Evolutionary conservation across 2,797 vertebrate genomes (phyloP).

Genomic region (Halcyon chelicuti): DNA sequence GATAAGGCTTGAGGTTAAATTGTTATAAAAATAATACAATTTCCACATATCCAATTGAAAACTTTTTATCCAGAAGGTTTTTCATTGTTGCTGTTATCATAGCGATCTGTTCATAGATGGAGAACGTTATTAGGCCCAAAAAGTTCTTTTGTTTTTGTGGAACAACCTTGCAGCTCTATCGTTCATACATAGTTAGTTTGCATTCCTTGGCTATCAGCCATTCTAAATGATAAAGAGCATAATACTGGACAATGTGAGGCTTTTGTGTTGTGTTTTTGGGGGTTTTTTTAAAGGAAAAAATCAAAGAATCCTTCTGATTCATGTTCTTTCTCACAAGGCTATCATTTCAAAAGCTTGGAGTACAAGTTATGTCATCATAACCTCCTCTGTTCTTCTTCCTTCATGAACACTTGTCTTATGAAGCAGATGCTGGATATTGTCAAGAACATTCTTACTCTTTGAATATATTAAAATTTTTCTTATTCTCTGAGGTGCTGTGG

Average conservation of each 20-base stretch:
- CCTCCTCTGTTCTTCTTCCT: constrained; percentile 32
- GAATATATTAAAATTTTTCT: not conserved
- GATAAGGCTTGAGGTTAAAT: not conserved
- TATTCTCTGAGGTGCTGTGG: not conserved
- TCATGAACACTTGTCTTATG: constrained; percentile 1
- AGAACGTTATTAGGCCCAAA: not conserved
- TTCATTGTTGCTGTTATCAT: not conserved
- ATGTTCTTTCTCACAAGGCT: constrained; percentile 48
- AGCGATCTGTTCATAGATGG: not conserved
- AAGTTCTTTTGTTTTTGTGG: constrained; percentile 6
- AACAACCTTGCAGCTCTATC: not conserved
- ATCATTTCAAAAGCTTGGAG: constrained; percentile 36
- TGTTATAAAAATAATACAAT: not conserved
- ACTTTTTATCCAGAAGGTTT: not conserved
- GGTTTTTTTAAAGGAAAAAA: not conserved
- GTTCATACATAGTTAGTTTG: not conserved
- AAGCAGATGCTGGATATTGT: not conserved
- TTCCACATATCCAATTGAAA: not conserved
- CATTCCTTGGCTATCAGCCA: constrained; percentile 13
- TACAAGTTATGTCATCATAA: not conserved
- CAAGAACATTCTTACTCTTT: not conserved
- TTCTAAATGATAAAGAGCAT: constrained; percentile 14
- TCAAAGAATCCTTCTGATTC: constrained; percentile 31
- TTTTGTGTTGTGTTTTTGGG: not conserved
- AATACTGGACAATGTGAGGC: not conserved